phyloP scores from a whole-genome alignment of 2,113 vertebrate species.

The Pyxicephalus adspersus region DNA sequence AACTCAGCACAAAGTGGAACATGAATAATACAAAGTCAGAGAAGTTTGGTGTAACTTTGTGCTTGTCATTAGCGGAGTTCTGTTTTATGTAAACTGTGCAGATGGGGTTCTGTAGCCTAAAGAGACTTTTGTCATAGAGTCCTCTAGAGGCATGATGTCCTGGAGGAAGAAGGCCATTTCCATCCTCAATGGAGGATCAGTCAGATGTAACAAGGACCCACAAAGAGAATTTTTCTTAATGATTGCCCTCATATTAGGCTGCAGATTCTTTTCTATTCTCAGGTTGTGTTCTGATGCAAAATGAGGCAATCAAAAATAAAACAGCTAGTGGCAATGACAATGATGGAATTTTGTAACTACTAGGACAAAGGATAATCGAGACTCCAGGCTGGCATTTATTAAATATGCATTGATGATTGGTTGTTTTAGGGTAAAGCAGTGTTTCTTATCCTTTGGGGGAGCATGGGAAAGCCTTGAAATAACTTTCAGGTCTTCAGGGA shows the following conservation, averaged over 20 bases:
- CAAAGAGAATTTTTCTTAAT: constrained; percentile 51
- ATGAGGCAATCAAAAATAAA: not conserved
- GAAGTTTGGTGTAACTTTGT: constrained; percentile 10
- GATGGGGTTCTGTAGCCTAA: constrained; percentile 57
- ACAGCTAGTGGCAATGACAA: not conserved
- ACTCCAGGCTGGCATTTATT: too few species aligned
- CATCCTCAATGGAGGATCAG: constrained; percentile 58
- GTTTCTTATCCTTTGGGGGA: too few species aligned
- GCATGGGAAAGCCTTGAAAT: too few species aligned
- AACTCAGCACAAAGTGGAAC: not conserved
- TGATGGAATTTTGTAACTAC: too few species aligned
- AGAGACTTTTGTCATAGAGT: constrained; percentile 54
- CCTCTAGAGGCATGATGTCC: constrained; percentile 55
- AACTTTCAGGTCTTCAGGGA: too few species aligned
- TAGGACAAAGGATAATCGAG: too few species aligned
- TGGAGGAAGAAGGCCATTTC: constrained; percentile 33
- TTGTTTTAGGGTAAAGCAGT: too few species aligned
- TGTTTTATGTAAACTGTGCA: constrained; percentile 48
- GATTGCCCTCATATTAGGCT: not conserved
- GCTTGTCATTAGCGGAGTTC: constrained; percentile 43
- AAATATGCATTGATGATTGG: too few species aligned
- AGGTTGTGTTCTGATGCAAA: not conserved
- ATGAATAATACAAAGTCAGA: not conserved
- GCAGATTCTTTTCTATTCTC: not conserved
- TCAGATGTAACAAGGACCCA: constrained; percentile 58